Evolutionary conservation across 2,113 vertebrate species (phyloP).

Genomic region (Mugil cephalus): DNA sequence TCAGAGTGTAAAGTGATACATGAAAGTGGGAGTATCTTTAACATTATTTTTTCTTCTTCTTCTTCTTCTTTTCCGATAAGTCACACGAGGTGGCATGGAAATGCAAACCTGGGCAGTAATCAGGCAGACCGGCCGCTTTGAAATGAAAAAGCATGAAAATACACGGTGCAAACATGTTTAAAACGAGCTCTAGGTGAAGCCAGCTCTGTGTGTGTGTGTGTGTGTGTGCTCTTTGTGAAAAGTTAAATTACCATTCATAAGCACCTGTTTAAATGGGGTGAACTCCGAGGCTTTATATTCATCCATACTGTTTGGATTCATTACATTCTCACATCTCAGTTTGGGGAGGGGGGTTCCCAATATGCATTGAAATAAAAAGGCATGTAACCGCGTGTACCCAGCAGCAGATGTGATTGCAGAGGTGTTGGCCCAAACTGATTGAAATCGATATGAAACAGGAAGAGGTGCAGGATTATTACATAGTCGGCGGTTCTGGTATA

Average conservation of each 20-base stretch:
- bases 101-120: constrained; percentile 45
- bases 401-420: constrained; percentile 30
- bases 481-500: constrained; percentile 36
- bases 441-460: constrained; percentile 62
- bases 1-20: constrained; percentile 57
- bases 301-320: constrained; percentile 15
- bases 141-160: constrained; percentile 39
- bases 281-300: constrained; percentile 9
- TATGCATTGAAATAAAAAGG: constrained; percentile 47
- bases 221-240: constrained; percentile 16
- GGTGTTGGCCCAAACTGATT: constrained; percentile 53
- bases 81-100: constrained; percentile 37
- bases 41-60: neutral
- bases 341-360: neutral
- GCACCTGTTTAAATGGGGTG: constrained; percentile 23
- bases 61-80: constrained; percentile 29
- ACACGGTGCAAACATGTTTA: constrained; percentile 24
- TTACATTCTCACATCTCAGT: constrained; percentile 19
- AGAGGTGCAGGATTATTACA: constrained; percentile 45
- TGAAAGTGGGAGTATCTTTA: constrained; percentile 48
- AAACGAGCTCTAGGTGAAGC: neutral
- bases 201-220: constrained; percentile 37
- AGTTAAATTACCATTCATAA: constrained; percentile 52
- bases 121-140: constrained; percentile 19
- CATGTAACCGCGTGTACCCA: constrained; percentile 15